Percentiles rank a stretch among this genome's conserved stretches.
These are phyloP conservation scores for Pseudorhombus dupliciocellatus DNA, from an alignment of 2,113 vertebrate species.

Conservation along the genomic window DNA sequence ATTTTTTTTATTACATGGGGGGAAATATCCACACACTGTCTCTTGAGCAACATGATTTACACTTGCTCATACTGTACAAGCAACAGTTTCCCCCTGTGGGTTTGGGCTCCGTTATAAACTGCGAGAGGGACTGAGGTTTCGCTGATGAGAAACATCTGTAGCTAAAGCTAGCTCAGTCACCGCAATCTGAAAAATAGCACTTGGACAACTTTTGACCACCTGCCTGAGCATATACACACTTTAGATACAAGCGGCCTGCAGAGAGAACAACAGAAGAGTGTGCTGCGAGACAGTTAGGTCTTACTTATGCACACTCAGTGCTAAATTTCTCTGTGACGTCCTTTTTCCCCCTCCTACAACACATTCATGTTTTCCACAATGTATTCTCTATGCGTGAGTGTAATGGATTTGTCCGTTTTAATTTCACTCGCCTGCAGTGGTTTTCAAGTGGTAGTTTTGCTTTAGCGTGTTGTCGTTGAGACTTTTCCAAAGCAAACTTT, in stretches of 20 bases:
- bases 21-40: slow-evolving; percentile 33
- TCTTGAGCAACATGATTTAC: slow-evolving; percentile 54
- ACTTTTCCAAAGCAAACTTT: slow-evolving; percentile 78
- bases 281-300: slow-evolving; percentile 20
- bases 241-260: slow-evolving; percentile 29
- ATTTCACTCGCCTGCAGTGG: slow-evolving; percentile 55
- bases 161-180: slow-evolving; percentile 20
- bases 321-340: slow-evolving; percentile 50
- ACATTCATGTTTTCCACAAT: slow-evolving; percentile 61
- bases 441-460: slow-evolving; percentile 71
- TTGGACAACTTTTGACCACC: slow-evolving; percentile 54
- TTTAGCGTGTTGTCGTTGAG: slow-evolving; percentile 67
- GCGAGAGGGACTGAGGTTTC: slow-evolving; percentile 48
- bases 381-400: slow-evolving; percentile 34
- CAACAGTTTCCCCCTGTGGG: slow-evolving; percentile 39
- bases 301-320: slow-evolving; percentile 39
- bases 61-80: slow-evolving; percentile 46
- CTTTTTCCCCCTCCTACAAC: slow-evolving; percentile 46
- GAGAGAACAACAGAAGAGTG: slow-evolving; percentile 22
- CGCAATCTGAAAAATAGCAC: slow-evolving; percentile 53
- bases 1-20: slow-evolving; percentile 36
- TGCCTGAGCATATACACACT: slow-evolving; percentile 43
- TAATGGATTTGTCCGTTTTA: slow-evolving; percentile 57
- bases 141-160: slow-evolving; percentile 74
- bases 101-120: slow-evolving; percentile 51